Evolutionary conservation across 2,113 vertebrate species (phyloP).

Genomic region (Thalassoma bifasciatum): DNA sequence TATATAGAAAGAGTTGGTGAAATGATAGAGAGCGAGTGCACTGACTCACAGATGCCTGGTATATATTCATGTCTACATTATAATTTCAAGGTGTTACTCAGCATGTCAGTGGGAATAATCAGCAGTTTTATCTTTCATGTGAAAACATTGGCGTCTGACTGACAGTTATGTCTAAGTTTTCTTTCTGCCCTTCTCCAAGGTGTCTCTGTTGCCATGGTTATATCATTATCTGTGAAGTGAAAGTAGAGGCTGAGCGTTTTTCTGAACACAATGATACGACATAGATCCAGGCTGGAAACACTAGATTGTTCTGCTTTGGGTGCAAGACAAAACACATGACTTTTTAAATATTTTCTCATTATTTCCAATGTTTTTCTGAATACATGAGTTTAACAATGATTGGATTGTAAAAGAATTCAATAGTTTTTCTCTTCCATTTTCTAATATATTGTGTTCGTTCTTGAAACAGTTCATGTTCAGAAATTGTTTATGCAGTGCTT

Average conservation of each 20-base stretch:
- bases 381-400: not conserved
- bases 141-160: constrained; percentile 45
- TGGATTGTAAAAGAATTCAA: not conserved
- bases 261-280: constrained; percentile 53
- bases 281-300: constrained; percentile 40
- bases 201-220: constrained; percentile 79
- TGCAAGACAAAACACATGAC: constrained; percentile 18
- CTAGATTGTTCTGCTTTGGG: constrained; percentile 41
- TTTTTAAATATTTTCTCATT: not conserved
- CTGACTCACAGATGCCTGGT: not conserved
- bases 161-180: constrained; percentile 61
- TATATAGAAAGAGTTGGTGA: not conserved
- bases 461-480: not conserved
- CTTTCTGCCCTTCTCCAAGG: constrained; percentile 56
- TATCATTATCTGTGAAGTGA: constrained; percentile 68
- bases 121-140: constrained; percentile 49
- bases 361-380: constrained; percentile 1
- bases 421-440: not conserved
- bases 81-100: constrained; percentile 40
- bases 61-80: not conserved
- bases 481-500: not conserved
- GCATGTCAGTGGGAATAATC: constrained; percentile 41
- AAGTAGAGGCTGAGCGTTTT: constrained; percentile 64
- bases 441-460: no score
- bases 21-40: not conserved